Percentiles rank a stretch among this genome's conserved stretches.
Conservation (phyloP, 2,113 vertebrate species). For the Podiceps cristatus region DNA sequence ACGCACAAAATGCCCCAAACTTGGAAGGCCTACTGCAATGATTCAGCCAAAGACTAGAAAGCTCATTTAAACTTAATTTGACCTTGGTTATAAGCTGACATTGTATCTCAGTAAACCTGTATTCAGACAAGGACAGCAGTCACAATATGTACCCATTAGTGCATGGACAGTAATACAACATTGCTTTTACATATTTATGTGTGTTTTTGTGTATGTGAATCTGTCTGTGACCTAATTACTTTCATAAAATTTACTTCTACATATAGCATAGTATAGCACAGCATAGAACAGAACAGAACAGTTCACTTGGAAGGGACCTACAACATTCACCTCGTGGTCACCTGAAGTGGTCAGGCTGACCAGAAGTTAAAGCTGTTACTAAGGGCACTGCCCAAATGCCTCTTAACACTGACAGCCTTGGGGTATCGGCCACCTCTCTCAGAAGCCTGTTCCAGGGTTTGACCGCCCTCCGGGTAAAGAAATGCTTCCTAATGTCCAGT, state of each 20-base stretch:
- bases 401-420: background rate
- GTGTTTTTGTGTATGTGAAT: fast-evolving
- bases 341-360: too few species aligned
- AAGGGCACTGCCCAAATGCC: background rate
- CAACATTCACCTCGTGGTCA: too few species aligned
- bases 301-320: background rate
- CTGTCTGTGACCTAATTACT: background rate
- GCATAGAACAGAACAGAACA: background rate
- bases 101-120: background rate
- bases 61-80: background rate
- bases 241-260: background rate
- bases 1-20: too few species aligned
- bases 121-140: background rate
- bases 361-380: background rate
- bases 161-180: background rate
- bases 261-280: too few species aligned
- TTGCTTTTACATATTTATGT: background rate
- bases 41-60: background rate
- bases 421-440: fast-evolving
- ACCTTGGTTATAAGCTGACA: background rate
- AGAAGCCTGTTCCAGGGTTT: background rate
- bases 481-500: background rate
- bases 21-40: background rate
- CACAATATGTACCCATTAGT: background rate
- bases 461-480: background rate